Evolutionary conservation across 2,113 vertebrate genomes (phyloP).

Genomic region (Pygathrix nemaeus): DNA sequence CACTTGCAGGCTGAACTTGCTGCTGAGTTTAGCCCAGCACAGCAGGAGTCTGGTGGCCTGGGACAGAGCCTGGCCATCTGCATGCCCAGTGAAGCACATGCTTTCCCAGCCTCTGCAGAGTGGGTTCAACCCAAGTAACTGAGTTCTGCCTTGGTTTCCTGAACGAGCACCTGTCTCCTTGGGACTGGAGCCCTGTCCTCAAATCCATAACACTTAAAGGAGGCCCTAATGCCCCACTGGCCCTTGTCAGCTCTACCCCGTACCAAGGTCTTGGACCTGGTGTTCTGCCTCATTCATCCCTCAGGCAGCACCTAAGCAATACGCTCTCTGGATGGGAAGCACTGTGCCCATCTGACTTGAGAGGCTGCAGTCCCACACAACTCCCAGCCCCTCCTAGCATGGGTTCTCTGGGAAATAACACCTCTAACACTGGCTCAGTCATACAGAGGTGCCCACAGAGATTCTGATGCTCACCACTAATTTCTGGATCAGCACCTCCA

Average conservation of each 20-base stretch:
- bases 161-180: background rate
- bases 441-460: background rate
- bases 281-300: background rate
- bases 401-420: background rate
- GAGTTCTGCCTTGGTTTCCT: background rate
- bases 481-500: background rate
- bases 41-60: background rate
- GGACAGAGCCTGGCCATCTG: background rate
- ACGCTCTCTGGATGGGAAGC: background rate
- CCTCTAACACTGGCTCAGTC: background rate
- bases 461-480: background rate
- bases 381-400: background rate
- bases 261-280: background rate
- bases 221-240: background rate
- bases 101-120: background rate
- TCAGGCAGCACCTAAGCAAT: background rate
- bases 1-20: background rate
- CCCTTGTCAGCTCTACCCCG: background rate
- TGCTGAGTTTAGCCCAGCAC: background rate
- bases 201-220: background rate
- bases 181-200: background rate
- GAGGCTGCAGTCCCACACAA: background rate
- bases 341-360: background rate
- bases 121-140: background rate
- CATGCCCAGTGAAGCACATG: background rate